phyloP scores from a whole-genome alignment of 2,888 invertebrate species.

The Polydrusus cervinus region DNA sequence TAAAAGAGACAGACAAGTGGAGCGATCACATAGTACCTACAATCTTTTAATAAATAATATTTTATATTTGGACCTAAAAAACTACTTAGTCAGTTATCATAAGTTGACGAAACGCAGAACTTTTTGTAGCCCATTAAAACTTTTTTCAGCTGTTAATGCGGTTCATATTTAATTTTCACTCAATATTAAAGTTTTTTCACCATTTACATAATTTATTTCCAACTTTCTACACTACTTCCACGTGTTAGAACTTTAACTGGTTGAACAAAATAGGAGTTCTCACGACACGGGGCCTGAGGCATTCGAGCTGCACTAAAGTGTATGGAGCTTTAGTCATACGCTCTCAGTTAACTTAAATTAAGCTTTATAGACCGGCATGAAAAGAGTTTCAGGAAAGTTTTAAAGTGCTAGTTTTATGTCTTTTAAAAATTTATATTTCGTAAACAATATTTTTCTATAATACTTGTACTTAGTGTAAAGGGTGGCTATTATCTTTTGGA shows the following conservation, averaged over 20 bases:
- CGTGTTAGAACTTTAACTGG: slow-evolving; percentile 21
- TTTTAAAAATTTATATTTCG: no score
- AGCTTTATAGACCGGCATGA: slow-evolving; percentile 19
- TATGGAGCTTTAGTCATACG: slow-evolving; percentile 19
- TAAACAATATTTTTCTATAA: no score
- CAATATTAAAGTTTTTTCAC: not conserved
- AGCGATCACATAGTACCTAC: no score
- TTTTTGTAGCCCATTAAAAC: not conserved
- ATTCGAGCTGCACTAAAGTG: slow-evolving; percentile 8
- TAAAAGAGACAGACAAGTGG: no score
- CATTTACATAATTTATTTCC: not conserved
- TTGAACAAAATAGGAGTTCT: slow-evolving; percentile 13
- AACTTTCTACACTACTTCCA: slow-evolving; percentile 10
- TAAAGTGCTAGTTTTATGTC: not conserved
- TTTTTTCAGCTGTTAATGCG: not conserved
- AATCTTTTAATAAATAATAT: no score
- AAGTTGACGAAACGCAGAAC: no score
- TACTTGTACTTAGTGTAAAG: no score
- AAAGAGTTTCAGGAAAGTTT: not conserved
- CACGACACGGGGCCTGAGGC: not conserved
- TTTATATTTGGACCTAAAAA: no score
- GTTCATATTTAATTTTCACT: not conserved
- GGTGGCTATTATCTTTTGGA: no score
- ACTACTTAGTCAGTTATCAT: no score
- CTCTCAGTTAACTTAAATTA: slow-evolving; percentile 22